phyloP scores from a whole-genome alignment of 1,140 invertebrate genomes.

The Lordiphosa stackelbergi region DNA sequence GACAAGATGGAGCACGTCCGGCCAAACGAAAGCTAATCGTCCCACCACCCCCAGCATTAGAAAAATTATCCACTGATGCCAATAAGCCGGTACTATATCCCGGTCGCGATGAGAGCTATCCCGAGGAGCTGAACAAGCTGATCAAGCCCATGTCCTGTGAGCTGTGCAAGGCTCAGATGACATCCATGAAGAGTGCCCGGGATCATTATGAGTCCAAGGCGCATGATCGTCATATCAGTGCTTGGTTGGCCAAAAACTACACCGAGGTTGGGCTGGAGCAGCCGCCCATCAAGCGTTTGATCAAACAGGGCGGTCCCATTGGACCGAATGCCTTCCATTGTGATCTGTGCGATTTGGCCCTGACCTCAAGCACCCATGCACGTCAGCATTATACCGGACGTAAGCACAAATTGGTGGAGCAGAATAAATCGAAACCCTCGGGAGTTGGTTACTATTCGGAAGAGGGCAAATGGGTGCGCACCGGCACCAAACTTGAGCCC shows the following conservation, averaged over 20 bases:
- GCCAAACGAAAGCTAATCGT: background rate
- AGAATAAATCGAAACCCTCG: constrained; percentile 50
- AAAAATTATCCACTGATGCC: background rate
- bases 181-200: constrained; percentile 75
- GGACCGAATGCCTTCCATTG: constrained; percentile 74
- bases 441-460: constrained; percentile 75
- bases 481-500: constrained; percentile 31
- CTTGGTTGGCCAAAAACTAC: constrained; percentile 69
- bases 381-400: constrained; percentile 78
- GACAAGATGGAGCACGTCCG: background rate
- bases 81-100: constrained; percentile 24
- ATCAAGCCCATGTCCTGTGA: constrained; percentile 77
- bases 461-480: constrained; percentile 76
- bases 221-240: constrained; percentile 77
- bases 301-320: constrained; percentile 37
- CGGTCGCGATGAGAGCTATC: constrained; percentile 65
- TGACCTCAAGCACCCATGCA: constrained; percentile 77
- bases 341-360: constrained; percentile 76
- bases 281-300: constrained; percentile 61
- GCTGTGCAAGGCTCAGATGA: constrained; percentile 75
- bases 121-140: constrained; percentile 75
- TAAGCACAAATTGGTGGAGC: constrained; percentile 75
- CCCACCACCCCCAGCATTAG: constrained; percentile 2
- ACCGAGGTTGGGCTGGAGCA: constrained; percentile 56
- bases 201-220: constrained; percentile 78